Evolutionary conservation across 2,797 vertebrate species (phyloP), one percentile per base, ranked within the genome.

Genomic region (Darevskia nairensis): DNA sequence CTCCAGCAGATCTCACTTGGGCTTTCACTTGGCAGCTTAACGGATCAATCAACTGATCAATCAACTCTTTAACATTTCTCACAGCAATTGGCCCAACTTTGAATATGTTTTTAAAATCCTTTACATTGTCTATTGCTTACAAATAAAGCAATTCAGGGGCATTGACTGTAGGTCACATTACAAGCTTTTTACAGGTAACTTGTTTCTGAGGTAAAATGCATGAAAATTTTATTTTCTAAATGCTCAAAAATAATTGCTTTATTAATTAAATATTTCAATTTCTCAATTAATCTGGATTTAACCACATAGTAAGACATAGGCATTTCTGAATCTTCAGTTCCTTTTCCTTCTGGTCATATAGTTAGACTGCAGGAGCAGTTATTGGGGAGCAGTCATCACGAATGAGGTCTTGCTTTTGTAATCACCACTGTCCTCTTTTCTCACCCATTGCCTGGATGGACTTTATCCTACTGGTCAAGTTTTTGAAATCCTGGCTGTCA

Each of bases 181-280:
- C 46, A 11, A 46, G 35, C 0, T 0, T 66, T 88, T 8, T 66
- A 76, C 61, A 50, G 19, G 50, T 50, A 87, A 25, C 17, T 46
- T 25, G 3, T 61, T 85, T 17, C 39, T 3, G 1, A 81, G 88
- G 27, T 41, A 76, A 71, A n/a, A 41, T 35, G 81, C 80, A 39
- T 78, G 15, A 79, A 29, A 13, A 90, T 69, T 15, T 82, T 77
- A 75, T 86, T 90, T 89, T 89, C 86, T 41, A 90, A 84, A 77
- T 3, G 85, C 69, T 13, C 10, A 84, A 59, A 59, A 74, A 35
- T 4, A n/a, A n/a, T n/a, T n/a, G n/a, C n/a, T n/a, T n/a, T n/a
- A n/a, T n/a, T n/a, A n/a, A n/a, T n/a, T n/a, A n/a, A n/a, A n/a
- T n/a, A n/a, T n/a, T n/a, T n/a, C n/a, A 84, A 39, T 9, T 64